These are phyloP conservation scores for Forbesichthys agassizii DNA, from an alignment of 2,113 vertebrate species.

Conservation along the genomic window DNA sequence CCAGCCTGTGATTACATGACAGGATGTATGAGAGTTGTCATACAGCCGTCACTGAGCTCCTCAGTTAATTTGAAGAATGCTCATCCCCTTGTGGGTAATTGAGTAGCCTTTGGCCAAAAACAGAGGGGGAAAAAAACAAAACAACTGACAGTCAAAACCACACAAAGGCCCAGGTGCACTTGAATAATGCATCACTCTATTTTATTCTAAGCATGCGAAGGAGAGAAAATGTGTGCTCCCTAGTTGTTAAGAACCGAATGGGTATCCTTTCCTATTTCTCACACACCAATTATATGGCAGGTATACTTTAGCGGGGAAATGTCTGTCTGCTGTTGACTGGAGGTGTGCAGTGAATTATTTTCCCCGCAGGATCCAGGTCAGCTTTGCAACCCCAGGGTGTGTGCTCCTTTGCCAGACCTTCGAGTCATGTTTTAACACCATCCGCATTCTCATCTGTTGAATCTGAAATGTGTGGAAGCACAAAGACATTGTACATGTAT, in stretches of 20 bases:
- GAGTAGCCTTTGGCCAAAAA: constrained; percentile 3
- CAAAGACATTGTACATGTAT: too few species aligned
- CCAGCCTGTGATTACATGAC: constrained; percentile 1
- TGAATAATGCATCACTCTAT: constrained; percentile 19
- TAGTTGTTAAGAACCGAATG: constrained; percentile 12
- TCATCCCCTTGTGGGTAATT: not conserved
- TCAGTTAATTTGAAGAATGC: constrained; percentile 10
- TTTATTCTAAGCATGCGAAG: constrained; percentile 16
- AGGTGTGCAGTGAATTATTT: constrained; percentile 1
- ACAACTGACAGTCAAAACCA: not conserved
- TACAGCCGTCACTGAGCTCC: constrained; percentile 3
- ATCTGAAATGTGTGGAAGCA: too few species aligned
- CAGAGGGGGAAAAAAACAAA: not conserved
- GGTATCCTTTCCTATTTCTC: constrained; percentile 34
- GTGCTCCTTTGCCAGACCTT: constrained; percentile 29
- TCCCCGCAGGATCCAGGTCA: constrained; percentile 13
- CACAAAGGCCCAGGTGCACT: constrained; percentile 8
- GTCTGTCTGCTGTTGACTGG: constrained; percentile 30
- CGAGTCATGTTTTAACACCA: constrained; percentile 25
- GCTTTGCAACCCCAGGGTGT: constrained; percentile 7
- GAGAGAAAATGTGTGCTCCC: constrained; percentile 6
- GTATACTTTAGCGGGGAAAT: constrained; percentile 1
- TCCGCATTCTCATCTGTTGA: not conserved
- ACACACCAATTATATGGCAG: constrained; percentile 34
- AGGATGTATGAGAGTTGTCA: not conserved